A percentile compares a stretch with the other conserved stretches of the same genome.
Conservation (phyloP, 2,888 invertebrate genomes). For the Acronicta alni region DNA sequence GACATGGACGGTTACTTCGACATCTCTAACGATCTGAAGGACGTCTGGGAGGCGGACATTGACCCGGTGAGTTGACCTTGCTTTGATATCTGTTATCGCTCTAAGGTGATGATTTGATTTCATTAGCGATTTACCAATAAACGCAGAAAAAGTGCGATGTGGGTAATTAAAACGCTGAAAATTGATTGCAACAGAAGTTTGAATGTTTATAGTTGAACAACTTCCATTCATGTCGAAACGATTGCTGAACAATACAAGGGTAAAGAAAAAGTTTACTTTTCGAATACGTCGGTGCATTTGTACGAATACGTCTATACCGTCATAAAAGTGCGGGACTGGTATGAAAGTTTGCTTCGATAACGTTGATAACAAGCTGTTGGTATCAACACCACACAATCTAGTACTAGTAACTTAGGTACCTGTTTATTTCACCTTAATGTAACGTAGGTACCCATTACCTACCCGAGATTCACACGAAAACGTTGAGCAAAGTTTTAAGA, state of each 20-base stretch:
- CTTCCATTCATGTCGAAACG: slow-evolving; percentile 46
- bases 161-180: slow-evolving; percentile 15
- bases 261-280: slow-evolving; percentile 38
- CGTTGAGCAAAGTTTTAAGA: slow-evolving; percentile 4
- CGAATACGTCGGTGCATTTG: slow-evolving; percentile 26
- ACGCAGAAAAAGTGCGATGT: slow-evolving; percentile 19
- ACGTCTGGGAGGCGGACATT: slow-evolving; percentile 95
- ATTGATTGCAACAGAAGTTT: slow-evolving; percentile 19
- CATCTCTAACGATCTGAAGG: slow-evolving; percentile 92
- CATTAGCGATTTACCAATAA: slow-evolving; percentile 45
- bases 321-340: slow-evolving; percentile 38
- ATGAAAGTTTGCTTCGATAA: slow-evolving; percentile 46
- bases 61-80: slow-evolving; percentile 93
- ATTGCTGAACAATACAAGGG: slow-evolving; percentile 42
- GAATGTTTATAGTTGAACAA: slow-evolving; percentile 26
- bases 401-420: no score
- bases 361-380: slow-evolving; percentile 41
- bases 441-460: slow-evolving; percentile 1
- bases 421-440: slow-evolving; percentile 8
- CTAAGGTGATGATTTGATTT: slow-evolving; percentile 55
- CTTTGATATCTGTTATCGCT: slow-evolving; percentile 73
- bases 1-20: slow-evolving; percentile 94
- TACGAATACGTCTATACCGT: slow-evolving; percentile 34
- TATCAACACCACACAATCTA: slow-evolving; percentile 7
- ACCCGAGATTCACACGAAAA: not conserved